Base-by-base conservation (phyloP, 2,888 invertebrate species). In the Electrophaes corylata region DNA sequence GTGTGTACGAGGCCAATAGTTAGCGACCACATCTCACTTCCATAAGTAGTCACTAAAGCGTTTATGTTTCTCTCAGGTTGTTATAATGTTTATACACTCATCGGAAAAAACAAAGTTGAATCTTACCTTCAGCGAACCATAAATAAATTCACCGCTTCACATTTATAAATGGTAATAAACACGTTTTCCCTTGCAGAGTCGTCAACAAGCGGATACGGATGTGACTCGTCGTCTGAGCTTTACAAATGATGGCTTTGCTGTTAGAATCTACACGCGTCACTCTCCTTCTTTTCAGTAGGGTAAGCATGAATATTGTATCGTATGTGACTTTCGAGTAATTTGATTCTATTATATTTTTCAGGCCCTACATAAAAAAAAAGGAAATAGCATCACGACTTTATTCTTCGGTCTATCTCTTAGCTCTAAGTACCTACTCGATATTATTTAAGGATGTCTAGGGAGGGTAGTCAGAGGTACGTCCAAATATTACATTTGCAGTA, bases 181-280 rank as follows among this genome's bases (percentile, higher is more conserved):
- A 57, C 60, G 50, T 62, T 62, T 66, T 60, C 64, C 62, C 60
- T 43, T 50, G 45, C 44, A 59, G 63, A 65, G 64, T 67, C 68
- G 70, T 72, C 71, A 67, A 70, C 67, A 66, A 62, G 66, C 68
- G 70, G 71, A 73, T 72, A 54, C 69, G 69, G 64, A 67, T 62
- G 60, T 50, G 65, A 60, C 61, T 64, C 69, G 66, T 69, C 65
- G 65, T 60, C 66, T 69, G 67, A 78, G 78, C 73, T 70, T 73
- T 74, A 78, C 71, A 78, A 77, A 79, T 74, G 69, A 72, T 70
- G 64, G 70, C 69, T 73, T 70, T 63, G 56, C 69, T 62, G 40
- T 53, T 41, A 40, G 52, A 62, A 51, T 57, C 49, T 60, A 43
- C 58, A 60, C 51, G 51, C 52, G 37, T 57, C 51, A 55, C 37